These are phyloP conservation scores for Ameiurus melas DNA, from an alignment of 2,113 vertebrate genomes.

Conservation along the genomic window DNA sequence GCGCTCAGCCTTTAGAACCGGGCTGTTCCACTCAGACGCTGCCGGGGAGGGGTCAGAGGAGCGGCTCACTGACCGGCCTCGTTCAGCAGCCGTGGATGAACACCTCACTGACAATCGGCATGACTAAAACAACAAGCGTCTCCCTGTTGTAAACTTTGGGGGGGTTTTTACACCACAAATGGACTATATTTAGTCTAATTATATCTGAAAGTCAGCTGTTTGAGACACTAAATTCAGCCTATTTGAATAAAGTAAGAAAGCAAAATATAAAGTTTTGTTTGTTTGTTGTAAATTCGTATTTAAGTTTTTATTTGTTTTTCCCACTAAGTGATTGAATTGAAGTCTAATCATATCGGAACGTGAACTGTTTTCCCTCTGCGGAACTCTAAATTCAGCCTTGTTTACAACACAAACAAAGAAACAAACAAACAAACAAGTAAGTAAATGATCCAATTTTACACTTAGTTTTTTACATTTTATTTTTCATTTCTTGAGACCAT, in stretches of 20 bases:
- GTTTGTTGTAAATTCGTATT: not conserved
- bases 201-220: not conserved
- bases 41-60: not conserved
- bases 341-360: not conserved
- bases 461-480: not conserved
- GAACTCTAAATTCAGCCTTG: not conserved
- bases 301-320: not conserved
- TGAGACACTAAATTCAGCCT: not conserved
- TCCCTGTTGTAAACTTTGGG: not conserved
- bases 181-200: not conserved
- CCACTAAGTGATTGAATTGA: not conserved
- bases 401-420: not conserved
- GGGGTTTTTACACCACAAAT: not conserved
- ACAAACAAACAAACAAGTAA: not conserved
- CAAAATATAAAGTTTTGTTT: not conserved
- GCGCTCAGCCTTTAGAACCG: not conserved
- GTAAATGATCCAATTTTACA: no score
- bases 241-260: not conserved
- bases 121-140: not conserved
- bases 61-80: not conserved
- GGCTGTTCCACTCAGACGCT: not conserved
- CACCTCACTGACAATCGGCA: slow-evolving; percentile 49
- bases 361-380: not conserved
- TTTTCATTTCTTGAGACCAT: not conserved
- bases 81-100: not conserved